These are phyloP conservation scores for Malurus alboscapulatus DNA, from an alignment of 2,113 vertebrate genomes.

Conservation along the genomic window DNA sequence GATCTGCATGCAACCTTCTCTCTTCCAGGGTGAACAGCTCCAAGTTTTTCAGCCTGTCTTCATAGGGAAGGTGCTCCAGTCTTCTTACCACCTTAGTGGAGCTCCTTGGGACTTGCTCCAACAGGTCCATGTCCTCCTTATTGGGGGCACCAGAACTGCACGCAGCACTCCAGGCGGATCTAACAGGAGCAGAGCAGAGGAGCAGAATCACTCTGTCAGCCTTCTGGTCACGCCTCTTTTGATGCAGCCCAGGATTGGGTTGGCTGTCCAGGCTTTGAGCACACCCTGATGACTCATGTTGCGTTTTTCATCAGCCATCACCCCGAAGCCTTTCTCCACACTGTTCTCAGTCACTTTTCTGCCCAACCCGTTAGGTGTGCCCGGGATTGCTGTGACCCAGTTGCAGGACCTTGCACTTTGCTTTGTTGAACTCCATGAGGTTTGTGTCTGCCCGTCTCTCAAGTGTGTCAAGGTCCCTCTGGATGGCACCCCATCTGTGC, in stretches of 20 bases:
- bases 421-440: not conserved
- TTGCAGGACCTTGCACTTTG: not conserved
- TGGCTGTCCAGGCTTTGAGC: fast-evolving
- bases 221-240: fast-evolving
- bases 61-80: not conserved
- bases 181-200: not conserved
- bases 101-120: not conserved
- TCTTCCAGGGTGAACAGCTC: not conserved
- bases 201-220: not conserved
- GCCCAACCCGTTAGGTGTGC: not conserved
- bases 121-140: no score
- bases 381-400: not conserved
- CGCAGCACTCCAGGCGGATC: not conserved
- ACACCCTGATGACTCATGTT: fast-evolving
- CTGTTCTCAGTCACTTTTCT: not conserved
- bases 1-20: not conserved
- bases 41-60: not conserved
- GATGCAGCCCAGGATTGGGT: not conserved
- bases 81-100: fast-evolving
- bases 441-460: not conserved
- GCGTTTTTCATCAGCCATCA: not conserved
- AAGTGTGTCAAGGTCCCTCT: not conserved
- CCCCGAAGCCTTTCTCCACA: fast-evolving
- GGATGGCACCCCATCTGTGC: not conserved
- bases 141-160: no score